These are phyloP conservation scores for Coracopsis vasa DNA, from an alignment of 2,113 vertebrate genomes.

Conservation along the genomic window DNA sequence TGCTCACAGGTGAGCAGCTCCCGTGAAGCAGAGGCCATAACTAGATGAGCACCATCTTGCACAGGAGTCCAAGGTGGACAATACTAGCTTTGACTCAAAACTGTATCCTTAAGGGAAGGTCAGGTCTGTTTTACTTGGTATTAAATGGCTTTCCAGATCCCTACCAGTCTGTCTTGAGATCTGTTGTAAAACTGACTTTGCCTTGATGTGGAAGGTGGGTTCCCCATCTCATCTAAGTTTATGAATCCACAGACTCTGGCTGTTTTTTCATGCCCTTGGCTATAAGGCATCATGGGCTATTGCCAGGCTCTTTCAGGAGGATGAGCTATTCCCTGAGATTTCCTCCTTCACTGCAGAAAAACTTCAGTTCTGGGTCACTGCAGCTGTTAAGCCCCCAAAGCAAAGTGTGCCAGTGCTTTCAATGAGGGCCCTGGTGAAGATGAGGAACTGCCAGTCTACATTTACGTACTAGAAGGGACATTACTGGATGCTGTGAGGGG, in stretches of 20 bases:
- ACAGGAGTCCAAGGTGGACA: background rate
- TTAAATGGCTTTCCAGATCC: background rate
- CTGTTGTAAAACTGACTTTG: background rate
- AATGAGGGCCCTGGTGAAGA: background rate
- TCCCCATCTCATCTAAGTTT: background rate
- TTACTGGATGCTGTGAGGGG: background rate
- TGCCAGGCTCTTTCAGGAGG: background rate
- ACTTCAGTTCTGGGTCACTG: background rate
- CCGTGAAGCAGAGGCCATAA: background rate
- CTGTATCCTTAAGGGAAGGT: background rate
- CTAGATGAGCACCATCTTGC: background rate
- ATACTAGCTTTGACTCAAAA: background rate
- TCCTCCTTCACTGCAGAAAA: background rate
- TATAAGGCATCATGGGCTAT: background rate
- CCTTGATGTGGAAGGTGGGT: background rate
- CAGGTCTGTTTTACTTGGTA: background rate
- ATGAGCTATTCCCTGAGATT: background rate
- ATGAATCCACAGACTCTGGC: background rate
- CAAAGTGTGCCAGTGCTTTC: background rate
- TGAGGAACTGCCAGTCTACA: background rate
- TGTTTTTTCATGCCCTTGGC: background rate
- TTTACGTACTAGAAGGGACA: background rate
- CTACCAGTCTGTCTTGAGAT: background rate
- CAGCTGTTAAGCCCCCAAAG: background rate
- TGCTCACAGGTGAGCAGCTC: background rate